These are phyloP conservation scores for Scaptomyza parva DNA, from an alignment of 2,888 invertebrate species.

Conservation along the genomic window DNA sequence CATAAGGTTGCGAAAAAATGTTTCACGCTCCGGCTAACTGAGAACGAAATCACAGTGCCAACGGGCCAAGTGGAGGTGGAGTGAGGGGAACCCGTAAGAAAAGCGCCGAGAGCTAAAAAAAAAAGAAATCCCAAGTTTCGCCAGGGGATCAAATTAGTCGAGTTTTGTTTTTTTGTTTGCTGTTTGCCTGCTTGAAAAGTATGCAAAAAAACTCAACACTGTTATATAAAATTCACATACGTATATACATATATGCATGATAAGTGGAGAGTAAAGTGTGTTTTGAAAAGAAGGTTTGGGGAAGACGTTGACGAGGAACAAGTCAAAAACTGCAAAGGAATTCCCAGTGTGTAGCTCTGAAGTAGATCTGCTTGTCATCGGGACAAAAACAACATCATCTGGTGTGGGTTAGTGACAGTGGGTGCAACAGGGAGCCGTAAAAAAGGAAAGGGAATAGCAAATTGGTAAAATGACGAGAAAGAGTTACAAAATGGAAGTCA, in stretches of 20 bases:
- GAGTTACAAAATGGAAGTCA: not conserved
- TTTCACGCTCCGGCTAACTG: slow-evolving; percentile 62
- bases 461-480: not conserved
- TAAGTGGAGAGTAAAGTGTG: slow-evolving; percentile 62
- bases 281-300: slow-evolving; percentile 30
- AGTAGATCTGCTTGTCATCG: slow-evolving; percentile 42
- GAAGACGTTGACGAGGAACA: not conserved
- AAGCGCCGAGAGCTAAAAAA: slow-evolving; percentile 9
- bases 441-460: not conserved
- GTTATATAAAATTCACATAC: not conserved
- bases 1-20: slow-evolving; percentile 74
- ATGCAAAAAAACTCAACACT: slow-evolving; percentile 63
- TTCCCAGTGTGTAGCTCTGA: slow-evolving; percentile 33
- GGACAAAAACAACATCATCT: slow-evolving; percentile 49
- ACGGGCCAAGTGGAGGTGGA: slow-evolving; percentile 29
- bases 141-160: slow-evolving; percentile 77
- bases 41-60: slow-evolving; percentile 60
- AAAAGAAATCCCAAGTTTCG: slow-evolving; percentile 60
- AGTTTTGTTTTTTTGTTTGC: slow-evolving; percentile 34
- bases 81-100: slow-evolving; percentile 27
- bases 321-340: slow-evolving; percentile 23
- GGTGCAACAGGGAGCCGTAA: slow-evolving; percentile 10
- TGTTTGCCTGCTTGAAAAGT: slow-evolving; percentile 40
- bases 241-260: slow-evolving; percentile 37
- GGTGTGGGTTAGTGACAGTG: slow-evolving; percentile 55